A percentile compares a stretch with the other conserved stretches of the same genome.
These are phyloP conservation scores for Apostichopus leukothele DNA, from an alignment of 53 echinoderm and acorn worm genomes.

Conservation along the genomic window DNA sequence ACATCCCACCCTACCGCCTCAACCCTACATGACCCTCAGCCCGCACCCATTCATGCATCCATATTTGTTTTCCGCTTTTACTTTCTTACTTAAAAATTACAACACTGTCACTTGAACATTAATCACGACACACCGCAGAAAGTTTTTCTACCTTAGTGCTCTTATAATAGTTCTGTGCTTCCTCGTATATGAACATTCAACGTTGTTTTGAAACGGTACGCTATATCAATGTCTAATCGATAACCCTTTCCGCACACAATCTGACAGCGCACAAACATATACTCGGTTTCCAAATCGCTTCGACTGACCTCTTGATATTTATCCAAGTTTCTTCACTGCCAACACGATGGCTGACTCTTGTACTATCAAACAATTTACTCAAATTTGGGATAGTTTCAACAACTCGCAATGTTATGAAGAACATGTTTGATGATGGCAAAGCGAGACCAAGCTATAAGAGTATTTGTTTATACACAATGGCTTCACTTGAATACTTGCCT, in stretches of 20 bases:
- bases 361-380: background rate
- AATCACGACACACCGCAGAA: too few species aligned
- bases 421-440: background rate
- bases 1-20: too few species aligned
- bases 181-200: background rate
- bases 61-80: too few species aligned
- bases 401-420: background rate
- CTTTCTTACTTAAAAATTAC: too few species aligned
- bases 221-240: background rate
- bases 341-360: background rate
- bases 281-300: background rate
- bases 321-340: conserved; percentile 2
- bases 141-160: background rate
- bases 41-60: too few species aligned
- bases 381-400: conserved; percentile 13
- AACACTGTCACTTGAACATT: too few species aligned
- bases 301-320: conserved; percentile 18
- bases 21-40: too few species aligned
- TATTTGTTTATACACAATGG: conserved; percentile 18
- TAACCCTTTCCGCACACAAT: background rate
- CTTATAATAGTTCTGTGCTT: background rate
- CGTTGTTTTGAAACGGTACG: background rate
- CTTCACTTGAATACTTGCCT: background rate
- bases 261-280: background rate
- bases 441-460: background rate